Evolutionary conservation across 2,797 vertebrate species (phyloP).

Genomic region (Thripadectes ignobilis): DNA sequence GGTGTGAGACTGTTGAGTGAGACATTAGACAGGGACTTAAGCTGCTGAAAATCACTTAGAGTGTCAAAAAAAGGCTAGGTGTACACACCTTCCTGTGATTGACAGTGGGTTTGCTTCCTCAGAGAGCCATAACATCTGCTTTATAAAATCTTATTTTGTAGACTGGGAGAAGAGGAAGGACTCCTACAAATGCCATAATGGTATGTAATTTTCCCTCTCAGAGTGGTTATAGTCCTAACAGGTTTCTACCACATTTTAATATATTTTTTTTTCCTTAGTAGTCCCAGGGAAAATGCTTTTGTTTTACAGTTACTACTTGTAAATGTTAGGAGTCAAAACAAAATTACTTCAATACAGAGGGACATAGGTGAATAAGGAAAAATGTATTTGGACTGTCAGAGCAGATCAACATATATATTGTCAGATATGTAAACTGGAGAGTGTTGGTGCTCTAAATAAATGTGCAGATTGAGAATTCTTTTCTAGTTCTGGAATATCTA

Average conservation of each 20-base stretch:
- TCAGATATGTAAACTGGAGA: background rate
- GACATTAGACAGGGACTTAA: background rate
- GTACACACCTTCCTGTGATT: slow-evolving; percentile 57
- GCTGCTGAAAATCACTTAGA: background rate
- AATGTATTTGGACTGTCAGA: background rate
- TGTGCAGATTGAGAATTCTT: background rate
- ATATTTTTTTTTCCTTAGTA: background rate
- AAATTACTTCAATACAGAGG: background rate
- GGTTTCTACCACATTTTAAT: background rate
- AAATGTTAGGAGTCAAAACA: background rate
- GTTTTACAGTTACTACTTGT: background rate
- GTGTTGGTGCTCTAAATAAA: background rate
- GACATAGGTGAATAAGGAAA: background rate
- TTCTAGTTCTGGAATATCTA: background rate
- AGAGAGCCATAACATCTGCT: slow-evolving; percentile 40
- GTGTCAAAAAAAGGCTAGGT: background rate
- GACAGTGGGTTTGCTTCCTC: slow-evolving; percentile 63
- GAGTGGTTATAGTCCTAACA: slow-evolving; percentile 2
- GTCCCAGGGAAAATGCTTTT: background rate
- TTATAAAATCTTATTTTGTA: slow-evolving; percentile 74
- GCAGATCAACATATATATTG: background rate
- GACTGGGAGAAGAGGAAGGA: slow-evolving; percentile 67
- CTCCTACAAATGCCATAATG: slow-evolving; percentile 63
- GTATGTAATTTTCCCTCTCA: slow-evolving; percentile 58
- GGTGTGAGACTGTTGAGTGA: background rate